phyloP scores from a whole-genome alignment of 2,113 vertebrate species.

The Sceloporus undulatus region DNA sequence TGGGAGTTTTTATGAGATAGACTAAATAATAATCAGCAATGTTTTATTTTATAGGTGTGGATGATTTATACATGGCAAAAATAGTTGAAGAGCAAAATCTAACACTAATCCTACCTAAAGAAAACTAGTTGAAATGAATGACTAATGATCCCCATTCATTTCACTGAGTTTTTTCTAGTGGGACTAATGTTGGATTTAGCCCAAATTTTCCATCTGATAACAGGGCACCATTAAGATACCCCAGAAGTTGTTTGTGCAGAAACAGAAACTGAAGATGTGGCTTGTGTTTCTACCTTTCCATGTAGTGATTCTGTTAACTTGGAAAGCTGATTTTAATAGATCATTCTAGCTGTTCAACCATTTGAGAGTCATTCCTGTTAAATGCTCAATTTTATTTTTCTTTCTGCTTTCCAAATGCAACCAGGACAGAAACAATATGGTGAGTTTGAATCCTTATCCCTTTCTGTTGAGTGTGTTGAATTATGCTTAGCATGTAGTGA shows the following conservation, averaged over 20 bases:
- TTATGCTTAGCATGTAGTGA: constrained; percentile 66
- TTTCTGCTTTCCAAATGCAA: constrained; percentile 84
- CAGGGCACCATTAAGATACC: background rate
- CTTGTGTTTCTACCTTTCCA: background rate
- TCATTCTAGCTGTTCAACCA: background rate
- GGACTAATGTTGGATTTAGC: too few relatives aligned
- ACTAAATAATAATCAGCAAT: background rate
- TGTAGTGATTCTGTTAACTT: background rate
- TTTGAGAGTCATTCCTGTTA: constrained; percentile 57
- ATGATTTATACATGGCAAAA: too few relatives aligned
- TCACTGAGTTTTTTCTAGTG: background rate
- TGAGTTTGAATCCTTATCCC: constrained; percentile 82
- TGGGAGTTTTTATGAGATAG: background rate
- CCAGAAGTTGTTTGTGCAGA: too few relatives aligned
- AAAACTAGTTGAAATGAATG: too few relatives aligned
- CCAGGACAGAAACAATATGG: constrained; percentile 99
- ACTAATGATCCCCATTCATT: background rate
- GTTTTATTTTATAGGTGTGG: background rate
- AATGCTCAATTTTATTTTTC: constrained; percentile 77
- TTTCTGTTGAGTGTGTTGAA: constrained; percentile 60
- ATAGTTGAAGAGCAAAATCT: background rate
- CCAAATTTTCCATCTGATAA: background rate
- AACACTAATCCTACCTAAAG: too few relatives aligned
- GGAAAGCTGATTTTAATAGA: background rate
- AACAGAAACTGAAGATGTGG: background rate